phyloP scores from a whole-genome alignment of 2,113 vertebrate species.

The Callithrix jacchus region DNA sequence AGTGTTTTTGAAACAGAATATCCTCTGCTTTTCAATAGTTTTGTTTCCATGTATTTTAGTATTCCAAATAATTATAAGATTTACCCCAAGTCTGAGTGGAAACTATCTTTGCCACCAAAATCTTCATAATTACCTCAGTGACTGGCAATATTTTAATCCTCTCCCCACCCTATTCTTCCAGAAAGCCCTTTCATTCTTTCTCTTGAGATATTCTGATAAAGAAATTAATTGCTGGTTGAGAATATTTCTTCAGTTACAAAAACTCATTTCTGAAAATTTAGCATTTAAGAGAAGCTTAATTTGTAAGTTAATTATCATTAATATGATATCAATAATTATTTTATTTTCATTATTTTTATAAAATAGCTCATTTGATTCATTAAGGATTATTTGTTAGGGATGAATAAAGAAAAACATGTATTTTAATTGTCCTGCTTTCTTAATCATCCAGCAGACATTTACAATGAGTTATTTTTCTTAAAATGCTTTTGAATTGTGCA shows the following conservation, averaged over 20 bases:
- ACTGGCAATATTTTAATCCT: not conserved
- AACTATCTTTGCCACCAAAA: not conserved
- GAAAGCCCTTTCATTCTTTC: not conserved
- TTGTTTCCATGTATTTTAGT: not conserved
- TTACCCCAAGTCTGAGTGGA: not conserved
- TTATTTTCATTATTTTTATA: conserved; percentile 16
- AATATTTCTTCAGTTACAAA: not conserved
- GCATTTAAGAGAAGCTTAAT: conserved; percentile 11
- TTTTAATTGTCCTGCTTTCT: conserved; percentile 34
- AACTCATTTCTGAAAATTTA: conserved; percentile 37
- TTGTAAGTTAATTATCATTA: conserved; percentile 37
- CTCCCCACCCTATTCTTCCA: not conserved
- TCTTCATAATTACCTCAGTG: not conserved
- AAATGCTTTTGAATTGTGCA: not conserved
- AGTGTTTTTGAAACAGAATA: not conserved
- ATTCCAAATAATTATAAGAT: conserved; percentile 13
- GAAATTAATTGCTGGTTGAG: not conserved
- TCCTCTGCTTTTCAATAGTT: not conserved
- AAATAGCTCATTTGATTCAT: conserved; percentile 30
- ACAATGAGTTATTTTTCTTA: not conserved
- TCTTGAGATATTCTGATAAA: conserved; percentile 19
- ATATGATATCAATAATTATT: not conserved
- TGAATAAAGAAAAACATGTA: conserved; percentile 35
- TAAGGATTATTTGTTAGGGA: not conserved
- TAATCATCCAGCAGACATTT: not conserved